Conservation (phyloP, 2,113 vertebrate species). For the Hypocryptadius cinnamomeus region DNA sequence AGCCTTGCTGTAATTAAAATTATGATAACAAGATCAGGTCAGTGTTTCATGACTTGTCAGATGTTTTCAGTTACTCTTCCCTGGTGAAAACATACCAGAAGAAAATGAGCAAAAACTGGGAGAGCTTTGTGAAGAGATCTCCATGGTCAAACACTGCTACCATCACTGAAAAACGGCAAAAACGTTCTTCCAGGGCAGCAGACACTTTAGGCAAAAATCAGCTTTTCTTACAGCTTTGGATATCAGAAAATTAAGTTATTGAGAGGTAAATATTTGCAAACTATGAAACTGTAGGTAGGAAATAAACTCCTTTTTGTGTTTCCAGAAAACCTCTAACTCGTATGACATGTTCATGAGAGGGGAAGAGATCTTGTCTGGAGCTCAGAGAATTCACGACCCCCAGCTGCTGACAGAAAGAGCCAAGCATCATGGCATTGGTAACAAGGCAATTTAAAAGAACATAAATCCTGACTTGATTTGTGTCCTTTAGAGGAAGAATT, state of each 20-base stretch:
- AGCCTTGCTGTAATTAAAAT: background rate
- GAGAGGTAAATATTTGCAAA: background rate
- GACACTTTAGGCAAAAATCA: background rate
- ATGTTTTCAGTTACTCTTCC: background rate
- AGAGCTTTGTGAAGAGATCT: background rate
- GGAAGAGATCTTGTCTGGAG: constrained; percentile 96
- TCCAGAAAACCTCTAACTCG: constrained; percentile 95
- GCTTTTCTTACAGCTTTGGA: background rate
- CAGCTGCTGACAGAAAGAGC: constrained; percentile 92
- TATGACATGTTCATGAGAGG: constrained; percentile 99
- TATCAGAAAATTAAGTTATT: background rate
- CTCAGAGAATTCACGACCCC: constrained; percentile 93
- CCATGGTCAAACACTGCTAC: background rate
- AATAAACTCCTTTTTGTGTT: constrained; percentile 1
- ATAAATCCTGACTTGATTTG: background rate
- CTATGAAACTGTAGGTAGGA: background rate
- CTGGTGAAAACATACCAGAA: background rate
- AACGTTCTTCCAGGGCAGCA: background rate
- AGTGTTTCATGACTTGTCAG: background rate
- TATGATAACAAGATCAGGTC: background rate
- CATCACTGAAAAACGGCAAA: background rate
- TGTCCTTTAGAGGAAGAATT: background rate
- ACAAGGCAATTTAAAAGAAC: background rate
- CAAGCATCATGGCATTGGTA: constrained; percentile 89
- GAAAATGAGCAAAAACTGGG: background rate